Evolutionary conservation across 2,888 invertebrate genomes (phyloP), one percentile per base, ranked within the genome.

Genomic region (Leptopilina drosophilae): DNA sequence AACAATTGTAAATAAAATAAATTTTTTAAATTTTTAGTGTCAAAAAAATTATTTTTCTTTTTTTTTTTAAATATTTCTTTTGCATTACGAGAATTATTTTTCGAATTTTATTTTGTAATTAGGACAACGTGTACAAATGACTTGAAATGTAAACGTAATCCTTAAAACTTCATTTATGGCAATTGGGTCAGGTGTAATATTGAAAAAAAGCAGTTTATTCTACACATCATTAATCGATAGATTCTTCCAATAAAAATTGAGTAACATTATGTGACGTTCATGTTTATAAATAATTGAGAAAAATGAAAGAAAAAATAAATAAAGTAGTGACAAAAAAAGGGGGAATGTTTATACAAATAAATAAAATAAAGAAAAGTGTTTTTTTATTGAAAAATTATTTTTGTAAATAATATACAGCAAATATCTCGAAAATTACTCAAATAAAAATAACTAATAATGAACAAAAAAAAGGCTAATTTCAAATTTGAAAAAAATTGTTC

Each of bases 101-200:
- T 20, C 20, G 26, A 20, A 42, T 73, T 73, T 7, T 12, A 73
- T 56, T 56, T 9, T 14, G 26, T 56, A 73, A 73, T 73, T 73
- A 56, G 73, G 56, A 73, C 56, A 73, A 53, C 73, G 33, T 73
- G 53, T 62, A 62, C 53, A 56, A 73, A 56, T 73, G 73, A 26
- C 73, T 73, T 33, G 20, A 73, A 73, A 73, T 53, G 69, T 73
- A 73, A 73, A 73, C n/a, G 53, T 26, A 69, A 53, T 69, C 69
- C 49, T 69, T 69, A 49, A 53, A 69, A 69, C 67, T 53, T 56
- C 73, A n/a, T 73, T 56, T 73, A 73, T 53, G 69, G 69, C 69
- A 49, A 67, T 67, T 67, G 46, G 73, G 73, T 56, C 56, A 33
- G 33, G 26, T 69, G 46, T 40, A 12, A 6, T 33, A 33, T 73